Evolutionary conservation across 2,797 vertebrate genomes (phyloP), one percentile per base, ranked within the genome.

Genomic region (Botia kubotai): DNA sequence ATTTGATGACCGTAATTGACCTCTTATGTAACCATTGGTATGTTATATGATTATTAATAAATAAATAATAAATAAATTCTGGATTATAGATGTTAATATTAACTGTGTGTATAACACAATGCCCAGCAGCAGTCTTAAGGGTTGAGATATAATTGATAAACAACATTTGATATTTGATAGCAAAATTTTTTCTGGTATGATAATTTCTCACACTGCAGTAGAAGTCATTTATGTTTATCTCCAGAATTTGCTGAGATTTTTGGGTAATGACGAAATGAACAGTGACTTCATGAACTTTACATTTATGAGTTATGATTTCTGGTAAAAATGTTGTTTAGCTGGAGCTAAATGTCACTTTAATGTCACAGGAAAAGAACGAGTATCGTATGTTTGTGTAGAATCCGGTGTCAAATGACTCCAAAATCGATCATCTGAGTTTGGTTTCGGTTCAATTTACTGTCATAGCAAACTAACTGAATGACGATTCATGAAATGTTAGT

Each of bases 401-500:
- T 80, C 63, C 70, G 79, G 73, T 48, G 13, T 57, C 69, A 77
- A 80, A 89, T 90, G 89, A 90, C 86, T 91, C 86, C 72, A 21
- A 78, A 83, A 77, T 84, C 77, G 78, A 85, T 84, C 57, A 77
- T 79, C 46, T 19, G 3, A 58, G 81, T 48, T 12, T 21, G 72
- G 84, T 88, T 87, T 88, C 84, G 86, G 26, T 89, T 83, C 82
- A 85, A 88, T 89, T 91, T 92, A 89, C 87, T 82, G 84, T 91
- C 87, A 89, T 86, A 89, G 87, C 85, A 89, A 91, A 90, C 88
- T 88, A 72, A 82, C 80, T 84, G 86, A 87, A 88, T 90, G 84
- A 89, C 62, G 0, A 74, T n/a, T 48, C 17, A 1, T 2, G 23
- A 43, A 17, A 86, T 90, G 78, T 80, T 83, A 80, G 78, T 79